A percentile compares a stretch with the other conserved stretches of the same genome.
phyloP scores from a whole-genome alignment of 2,113 vertebrate genomes.

The Asarcornis scutulata region DNA sequence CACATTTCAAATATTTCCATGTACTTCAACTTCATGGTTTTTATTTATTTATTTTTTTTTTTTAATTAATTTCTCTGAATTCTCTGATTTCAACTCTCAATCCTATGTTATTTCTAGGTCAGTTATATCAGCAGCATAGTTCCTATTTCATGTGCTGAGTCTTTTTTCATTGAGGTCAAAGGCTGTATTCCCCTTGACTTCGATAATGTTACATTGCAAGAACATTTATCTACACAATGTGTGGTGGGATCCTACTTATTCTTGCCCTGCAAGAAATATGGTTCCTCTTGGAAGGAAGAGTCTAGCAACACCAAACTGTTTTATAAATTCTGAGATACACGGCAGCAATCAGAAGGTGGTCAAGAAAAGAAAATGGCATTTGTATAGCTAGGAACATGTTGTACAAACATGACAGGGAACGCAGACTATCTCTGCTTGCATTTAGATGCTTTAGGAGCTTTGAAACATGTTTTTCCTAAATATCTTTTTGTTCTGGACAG shows the following conservation, averaged over 20 bases:
- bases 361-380: background rate
- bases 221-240: fast-evolving
- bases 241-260: background rate
- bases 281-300: background rate
- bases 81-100: background rate
- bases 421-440: background rate
- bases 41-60: background rate
- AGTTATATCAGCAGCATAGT: background rate
- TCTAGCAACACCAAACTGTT: background rate
- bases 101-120: background rate
- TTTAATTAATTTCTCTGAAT: background rate
- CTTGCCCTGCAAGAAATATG: background rate
- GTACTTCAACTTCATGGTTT: background rate
- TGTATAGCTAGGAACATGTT: background rate
- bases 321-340: background rate
- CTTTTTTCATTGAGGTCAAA: background rate
- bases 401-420: background rate
- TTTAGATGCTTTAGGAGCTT: background rate
- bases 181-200: background rate
- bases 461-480: slow-evolving; percentile 37
- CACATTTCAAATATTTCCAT: background rate
- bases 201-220: background rate
- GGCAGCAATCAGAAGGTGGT: background rate
- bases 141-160: background rate
- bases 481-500: slow-evolving; percentile 44